A percentile compares a stretch with the other conserved stretches of the same genome.
These are phyloP conservation scores for Cacoxenus indagator DNA, from an alignment of 2,888 invertebrate genomes.

Conservation along the genomic window DNA sequence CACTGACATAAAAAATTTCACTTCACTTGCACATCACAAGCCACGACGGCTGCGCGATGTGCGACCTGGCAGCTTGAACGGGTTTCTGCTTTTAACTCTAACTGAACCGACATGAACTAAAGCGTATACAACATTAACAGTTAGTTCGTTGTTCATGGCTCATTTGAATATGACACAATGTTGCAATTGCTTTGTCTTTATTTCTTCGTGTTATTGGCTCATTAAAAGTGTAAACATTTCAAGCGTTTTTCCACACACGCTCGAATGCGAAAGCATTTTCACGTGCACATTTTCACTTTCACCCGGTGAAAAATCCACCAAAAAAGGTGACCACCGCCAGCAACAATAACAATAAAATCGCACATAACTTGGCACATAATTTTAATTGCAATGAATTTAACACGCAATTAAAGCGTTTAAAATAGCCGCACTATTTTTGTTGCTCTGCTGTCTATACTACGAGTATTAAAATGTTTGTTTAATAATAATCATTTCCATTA, in stretches of 20 bases:
- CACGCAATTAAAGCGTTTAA: slow-evolving; percentile 54
- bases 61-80: background rate
- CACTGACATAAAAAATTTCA: no score
- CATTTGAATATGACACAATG: background rate
- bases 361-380: slow-evolving; percentile 39
- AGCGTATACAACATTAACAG: background rate
- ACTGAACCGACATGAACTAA: slow-evolving; percentile 3
- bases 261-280: background rate
- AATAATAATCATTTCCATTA: slow-evolving; percentile 37
- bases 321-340: slow-evolving; percentile 38
- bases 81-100: slow-evolving; percentile 16
- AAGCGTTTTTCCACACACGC: background rate
- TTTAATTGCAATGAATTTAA: slow-evolving; percentile 58
- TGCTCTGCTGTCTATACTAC: background rate
- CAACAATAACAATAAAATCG: slow-evolving; percentile 33
- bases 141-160: background rate
- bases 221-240: background rate
- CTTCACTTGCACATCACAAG: no score
- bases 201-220: background rate
- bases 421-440: slow-evolving; percentile 5
- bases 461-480: slow-evolving; percentile 24
- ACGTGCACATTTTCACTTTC: slow-evolving; percentile 9
- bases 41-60: no score
- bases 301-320: slow-evolving; percentile 13
- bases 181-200: background rate